Base-by-base conservation (phyloP, 2,888 invertebrate species). In the Nemotelus pantherinus region DNA sequence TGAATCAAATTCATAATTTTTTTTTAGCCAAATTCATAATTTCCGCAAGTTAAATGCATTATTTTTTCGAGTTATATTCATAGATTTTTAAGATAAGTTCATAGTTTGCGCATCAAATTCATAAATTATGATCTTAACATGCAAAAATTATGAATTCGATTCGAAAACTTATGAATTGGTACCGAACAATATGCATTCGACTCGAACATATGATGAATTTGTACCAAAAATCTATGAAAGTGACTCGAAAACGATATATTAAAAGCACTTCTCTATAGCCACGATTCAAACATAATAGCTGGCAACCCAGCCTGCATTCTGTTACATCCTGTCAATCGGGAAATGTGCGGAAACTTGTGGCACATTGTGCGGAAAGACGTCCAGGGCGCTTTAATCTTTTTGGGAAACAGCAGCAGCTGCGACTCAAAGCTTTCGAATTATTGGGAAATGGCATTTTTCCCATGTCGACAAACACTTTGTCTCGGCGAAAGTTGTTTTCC, bases 381-480 rank as follows among this genome's bases (percentile, higher is more conserved):
- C 83, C 82, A 85, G 83, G 85, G 83, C 84, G 85, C 85, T 87
- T 86, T 87, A 86, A 86, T 87, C 86, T 85, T 84, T 85, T 85
- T 85, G 86, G 83, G 85, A 84, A 84, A 83, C 83, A 83, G 83
- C 83, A 84, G 83, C 86, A 86, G 86, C 86, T 86, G 86, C 83
- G 82, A 67, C 79, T 80, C 77, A 82, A 82, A 82, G 82, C 83
- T 82, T 82, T 82, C 82, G 83, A 83, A 83, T 82, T 82, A 82
- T 83, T 82, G 82, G 82, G 81, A 82, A 79, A 79, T 77, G 68
- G 67, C 77, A 77, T 74, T 79, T 79, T 79, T 77, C 79, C 77
- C 77, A 77, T 79, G 76, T 71, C 70, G 72, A 79, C 77, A 77
- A 77, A 77, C 79, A 78, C 76, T 75, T 77, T 79, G 74, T 74